phyloP scores from a whole-genome alignment of 2,797 vertebrate genomes.

The Rhinoraja longicauda region DNA sequence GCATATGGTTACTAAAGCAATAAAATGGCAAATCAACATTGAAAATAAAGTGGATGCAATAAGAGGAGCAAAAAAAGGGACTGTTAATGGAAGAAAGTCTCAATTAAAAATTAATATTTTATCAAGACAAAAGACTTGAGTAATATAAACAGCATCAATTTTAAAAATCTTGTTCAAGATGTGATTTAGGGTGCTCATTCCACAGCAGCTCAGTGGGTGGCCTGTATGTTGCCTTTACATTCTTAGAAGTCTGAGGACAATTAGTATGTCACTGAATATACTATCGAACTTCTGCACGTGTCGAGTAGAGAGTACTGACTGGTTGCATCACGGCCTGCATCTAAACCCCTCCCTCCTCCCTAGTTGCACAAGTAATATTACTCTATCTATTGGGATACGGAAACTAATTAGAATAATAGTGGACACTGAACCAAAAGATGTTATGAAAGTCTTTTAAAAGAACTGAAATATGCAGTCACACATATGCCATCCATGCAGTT shows the following conservation, averaged over 20 bases:
- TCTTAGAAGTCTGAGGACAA: too few relatives aligned
- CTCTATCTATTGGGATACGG: neutral
- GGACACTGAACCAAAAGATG: neutral
- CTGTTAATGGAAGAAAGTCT: too few relatives aligned
- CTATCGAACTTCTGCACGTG: too few relatives aligned
- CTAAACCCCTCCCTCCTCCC: too few relatives aligned
- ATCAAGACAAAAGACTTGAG: neutral
- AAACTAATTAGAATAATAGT: neutral
- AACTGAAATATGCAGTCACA: neutral
- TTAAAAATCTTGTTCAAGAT: neutral
- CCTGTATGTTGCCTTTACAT: neutral
- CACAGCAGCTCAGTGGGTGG: neutral
- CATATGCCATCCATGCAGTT: neutral
- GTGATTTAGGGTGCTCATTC: neutral
- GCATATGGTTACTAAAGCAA: neutral
- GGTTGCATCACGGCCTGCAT: too few relatives aligned
- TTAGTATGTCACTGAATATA: too few relatives aligned
- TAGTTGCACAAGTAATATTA: neutral
- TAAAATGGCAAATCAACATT: neutral
- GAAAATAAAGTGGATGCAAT: too few relatives aligned
- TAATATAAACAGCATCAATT: neutral
- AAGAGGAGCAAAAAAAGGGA: neutral
- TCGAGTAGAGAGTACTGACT: too few relatives aligned
- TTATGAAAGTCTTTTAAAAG: neutral
- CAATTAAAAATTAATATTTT: slow-evolving; percentile 18